Evolutionary conservation across 1,140 invertebrate species (phyloP).

Genomic region (Odontomachus brunneus): DNA sequence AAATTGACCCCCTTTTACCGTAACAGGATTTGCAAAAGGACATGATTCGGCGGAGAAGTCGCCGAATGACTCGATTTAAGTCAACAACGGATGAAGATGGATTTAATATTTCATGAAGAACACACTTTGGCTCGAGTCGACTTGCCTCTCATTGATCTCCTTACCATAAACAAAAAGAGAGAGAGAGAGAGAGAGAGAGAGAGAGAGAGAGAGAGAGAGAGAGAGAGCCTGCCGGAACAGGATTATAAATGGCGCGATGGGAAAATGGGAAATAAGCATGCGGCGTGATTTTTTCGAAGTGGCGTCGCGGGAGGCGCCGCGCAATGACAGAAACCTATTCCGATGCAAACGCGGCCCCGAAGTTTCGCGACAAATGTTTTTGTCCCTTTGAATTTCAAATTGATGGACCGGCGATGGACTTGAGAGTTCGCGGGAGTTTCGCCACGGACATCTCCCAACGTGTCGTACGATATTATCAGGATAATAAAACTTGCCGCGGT

Average conservation of each 20-base stretch:
- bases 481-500: constrained; percentile 47
- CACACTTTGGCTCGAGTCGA: background rate
- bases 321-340: constrained; percentile 46
- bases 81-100: background rate
- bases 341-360: constrained; percentile 28
- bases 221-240: background rate
- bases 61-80: background rate
- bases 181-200: too few relatives aligned
- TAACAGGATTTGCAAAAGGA: background rate
- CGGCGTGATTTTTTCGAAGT: constrained; percentile 8
- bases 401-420: constrained; percentile 39
- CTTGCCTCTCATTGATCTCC: background rate
- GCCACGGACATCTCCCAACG: constrained; percentile 38
- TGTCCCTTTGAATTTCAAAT: constrained; percentile 55
- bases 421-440: constrained; percentile 30
- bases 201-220: too few relatives aligned
- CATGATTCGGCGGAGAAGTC: constrained; percentile 6
- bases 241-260: background rate
- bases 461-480: constrained; percentile 50
- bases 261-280: background rate
- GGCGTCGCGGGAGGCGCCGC: background rate
- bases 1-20: too few relatives aligned
- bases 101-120: constrained; percentile 25
- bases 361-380: constrained; percentile 43
- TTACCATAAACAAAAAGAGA: too few relatives aligned